Conservation (phyloP, 2,797 vertebrate species). For the Periophthalmus magnuspinnatus region DNA sequence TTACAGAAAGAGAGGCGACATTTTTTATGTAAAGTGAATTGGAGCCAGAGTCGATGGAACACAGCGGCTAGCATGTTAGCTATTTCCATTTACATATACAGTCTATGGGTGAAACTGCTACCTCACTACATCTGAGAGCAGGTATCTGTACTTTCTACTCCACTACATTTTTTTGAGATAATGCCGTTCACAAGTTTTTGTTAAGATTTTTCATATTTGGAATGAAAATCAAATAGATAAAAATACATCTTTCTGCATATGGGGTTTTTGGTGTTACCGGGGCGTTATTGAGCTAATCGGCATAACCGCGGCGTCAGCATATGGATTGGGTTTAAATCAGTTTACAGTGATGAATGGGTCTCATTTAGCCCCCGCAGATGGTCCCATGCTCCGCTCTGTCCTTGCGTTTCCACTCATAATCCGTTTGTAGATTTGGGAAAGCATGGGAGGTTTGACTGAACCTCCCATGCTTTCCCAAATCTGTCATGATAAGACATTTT, state of each 20-base stretch:
- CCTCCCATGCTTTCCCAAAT: too few relatives aligned
- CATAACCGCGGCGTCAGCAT: slow-evolving; percentile 64
- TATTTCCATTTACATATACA: too few relatives aligned
- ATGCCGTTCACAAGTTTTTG: slow-evolving; percentile 11
- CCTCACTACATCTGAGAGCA: too few relatives aligned
- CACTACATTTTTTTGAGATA: not conserved
- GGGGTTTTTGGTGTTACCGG: slow-evolving; percentile 20
- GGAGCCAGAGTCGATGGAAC: too few relatives aligned
- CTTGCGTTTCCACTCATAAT: slow-evolving; percentile 33
- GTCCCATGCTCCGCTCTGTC: slow-evolving; percentile 40
- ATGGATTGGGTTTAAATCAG: slow-evolving; percentile 66
- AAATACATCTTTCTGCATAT: slow-evolving; percentile 23
- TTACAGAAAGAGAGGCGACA: too few relatives aligned
- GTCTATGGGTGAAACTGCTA: too few relatives aligned
- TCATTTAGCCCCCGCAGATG: slow-evolving; percentile 66
- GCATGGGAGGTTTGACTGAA: not conserved
- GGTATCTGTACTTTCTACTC: too few relatives aligned
- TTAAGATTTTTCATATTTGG: slow-evolving; percentile 15
- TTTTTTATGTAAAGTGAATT: too few relatives aligned
- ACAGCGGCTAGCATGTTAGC: too few relatives aligned
- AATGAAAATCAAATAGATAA: slow-evolving; percentile 28
- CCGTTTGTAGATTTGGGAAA: slow-evolving; percentile 5
- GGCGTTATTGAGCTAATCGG: slow-evolving; percentile 61
- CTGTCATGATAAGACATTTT: too few relatives aligned
- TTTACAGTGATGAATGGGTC: slow-evolving; percentile 72